A percentile compares a stretch with the other conserved stretches of the same genome.
Evolutionary conservation across 2,797 vertebrate genomes (phyloP).

Genomic region (Myotis vivesi): DNA sequence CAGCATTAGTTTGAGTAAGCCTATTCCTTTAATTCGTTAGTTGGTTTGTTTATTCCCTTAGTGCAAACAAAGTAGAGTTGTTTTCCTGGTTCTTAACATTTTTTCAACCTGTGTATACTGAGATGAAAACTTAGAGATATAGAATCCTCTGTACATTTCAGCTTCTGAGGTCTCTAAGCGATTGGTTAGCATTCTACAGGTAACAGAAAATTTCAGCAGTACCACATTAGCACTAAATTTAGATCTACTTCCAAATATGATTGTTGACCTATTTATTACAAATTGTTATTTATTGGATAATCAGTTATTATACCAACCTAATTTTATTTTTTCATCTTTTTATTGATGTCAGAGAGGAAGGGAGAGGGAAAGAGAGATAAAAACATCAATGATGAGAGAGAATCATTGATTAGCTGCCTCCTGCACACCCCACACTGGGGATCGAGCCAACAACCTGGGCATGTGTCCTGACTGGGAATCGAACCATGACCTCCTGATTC

Average conservation of each 20-base stretch:
- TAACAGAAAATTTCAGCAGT: slow-evolving; percentile 37
- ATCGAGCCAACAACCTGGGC: too few relatives aligned
- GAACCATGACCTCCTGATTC: too few relatives aligned
- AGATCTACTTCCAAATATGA: slow-evolving; percentile 23
- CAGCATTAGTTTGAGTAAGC: not conserved
- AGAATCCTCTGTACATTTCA: slow-evolving; percentile 45
- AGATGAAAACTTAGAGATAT: not conserved
- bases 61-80: not conserved
- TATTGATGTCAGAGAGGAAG: too few relatives aligned
- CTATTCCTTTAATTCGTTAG: not conserved
- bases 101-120: not conserved
- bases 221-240: slow-evolving; percentile 44
- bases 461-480: too few relatives aligned
- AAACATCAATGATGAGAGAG: too few relatives aligned
- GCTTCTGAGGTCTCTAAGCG: slow-evolving; percentile 10
- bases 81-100: not conserved
- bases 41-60: slow-evolving; percentile 11
- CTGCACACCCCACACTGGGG: too few relatives aligned
- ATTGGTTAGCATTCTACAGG: slow-evolving; percentile 31
- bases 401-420: too few relatives aligned
- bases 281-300: slow-evolving; percentile 18
- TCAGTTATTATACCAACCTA: slow-evolving; percentile 28
- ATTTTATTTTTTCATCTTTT: not conserved
- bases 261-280: slow-evolving; percentile 9
- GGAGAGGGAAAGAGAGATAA: too few relatives aligned